Evolutionary conservation across 2,888 invertebrate genomes (phyloP), one percentile per base, ranked within the genome.

Genomic region (Eucera pruinosa): DNA sequence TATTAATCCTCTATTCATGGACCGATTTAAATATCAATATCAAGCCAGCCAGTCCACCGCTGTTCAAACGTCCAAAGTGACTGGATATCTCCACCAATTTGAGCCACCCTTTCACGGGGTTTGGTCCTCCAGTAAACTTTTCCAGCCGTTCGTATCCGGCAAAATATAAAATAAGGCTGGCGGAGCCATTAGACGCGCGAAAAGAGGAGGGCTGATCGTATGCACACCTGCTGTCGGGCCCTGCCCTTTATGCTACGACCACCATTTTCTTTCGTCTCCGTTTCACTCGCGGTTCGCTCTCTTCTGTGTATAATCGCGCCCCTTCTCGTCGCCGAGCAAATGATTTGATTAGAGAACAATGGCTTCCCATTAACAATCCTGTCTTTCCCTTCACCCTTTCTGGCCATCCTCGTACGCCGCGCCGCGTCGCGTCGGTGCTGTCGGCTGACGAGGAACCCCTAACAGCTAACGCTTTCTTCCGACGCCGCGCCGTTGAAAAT

Each of bases 311-410:
- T 65, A 79, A 75, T 74, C 83, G 78, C 85, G 50, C 73, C 71
- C 78, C 86, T 85, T 85, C 85, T 78, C 77, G 78, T 86, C 87
- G 87, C 81, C 86, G 88, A 89, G 89, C 91, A 90, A 92, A 91
- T 91, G 90, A 92, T 92, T 92, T 91, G 91, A 92, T 92, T 91
- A 91, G 90, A 90, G 91, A 91, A 92, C 92, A 91, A 92, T 91
- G 90, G 91, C 88, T 90, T 92, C 91, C 91, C 91, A 92, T 92
- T 91, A 92, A 92, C 91, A 90, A 89, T 85, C 86, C 88, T 86
- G 84, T 81, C 85, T 79, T 76, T 71, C 78, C 69, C 66, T 73
- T 64, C 68, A 61, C 81, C 73, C 73, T 78, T 78, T 62, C 70
- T 41, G 78, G 55, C 77, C 78, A 58, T 69, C 71, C 45, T 78